These are phyloP conservation scores for Eurytoma adleriae DNA, from an alignment of 2,888 invertebrate genomes.

Conservation along the genomic window DNA sequence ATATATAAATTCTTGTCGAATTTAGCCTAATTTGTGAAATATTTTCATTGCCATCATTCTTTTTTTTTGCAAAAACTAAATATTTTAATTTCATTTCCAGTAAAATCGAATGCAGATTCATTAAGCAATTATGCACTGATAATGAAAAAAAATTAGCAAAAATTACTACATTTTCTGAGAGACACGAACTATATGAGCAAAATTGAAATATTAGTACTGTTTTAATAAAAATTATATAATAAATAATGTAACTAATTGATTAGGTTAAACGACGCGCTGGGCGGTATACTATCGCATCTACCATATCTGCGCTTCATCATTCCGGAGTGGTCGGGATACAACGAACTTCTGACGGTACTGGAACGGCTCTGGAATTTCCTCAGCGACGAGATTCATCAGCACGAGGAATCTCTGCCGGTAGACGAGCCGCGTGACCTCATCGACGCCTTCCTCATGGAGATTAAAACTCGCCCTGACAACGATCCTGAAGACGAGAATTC, in stretches of 20 bases:
- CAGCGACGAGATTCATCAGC: slow-evolving; percentile 72
- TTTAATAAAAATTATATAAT: no score
- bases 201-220: no score
- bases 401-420: slow-evolving; percentile 62
- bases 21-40: no score
- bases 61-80: no score
- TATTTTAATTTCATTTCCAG: no score
- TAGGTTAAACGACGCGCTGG: slow-evolving; percentile 81
- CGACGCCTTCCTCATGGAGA: slow-evolving; percentile 81
- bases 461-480: slow-evolving; percentile 69
- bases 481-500: slow-evolving; percentile 52
- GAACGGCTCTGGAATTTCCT: slow-evolving; percentile 79
- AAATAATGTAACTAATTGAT: slow-evolving; percentile 45
- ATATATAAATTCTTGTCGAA: no score
- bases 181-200: no score
- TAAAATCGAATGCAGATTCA: no score
- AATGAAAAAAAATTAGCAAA: no score
- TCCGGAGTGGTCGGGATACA: slow-evolving; percentile 82
- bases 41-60: no score
- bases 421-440: slow-evolving; percentile 79
- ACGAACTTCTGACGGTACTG: slow-evolving; percentile 77
- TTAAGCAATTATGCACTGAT: no score
- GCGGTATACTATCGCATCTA: slow-evolving; percentile 83
- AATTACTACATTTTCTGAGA: no score
- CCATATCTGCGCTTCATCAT: slow-evolving; percentile 83